These are phyloP conservation scores for Platycercus adscitus DNA, from an alignment of 2,113 vertebrate species.

Conservation along the genomic window DNA sequence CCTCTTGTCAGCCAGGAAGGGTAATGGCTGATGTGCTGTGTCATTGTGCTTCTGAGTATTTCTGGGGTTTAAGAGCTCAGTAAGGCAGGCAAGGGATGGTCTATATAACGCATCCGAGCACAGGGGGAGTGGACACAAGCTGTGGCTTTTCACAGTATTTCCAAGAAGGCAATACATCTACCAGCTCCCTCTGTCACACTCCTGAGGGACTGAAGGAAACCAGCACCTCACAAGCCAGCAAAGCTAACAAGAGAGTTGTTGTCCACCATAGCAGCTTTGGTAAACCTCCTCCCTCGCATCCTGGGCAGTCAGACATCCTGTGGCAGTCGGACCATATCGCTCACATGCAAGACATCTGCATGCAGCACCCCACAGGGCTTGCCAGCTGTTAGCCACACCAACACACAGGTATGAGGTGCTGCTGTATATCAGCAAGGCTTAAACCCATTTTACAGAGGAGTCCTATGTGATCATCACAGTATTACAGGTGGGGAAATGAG, in stretches of 20 bases:
- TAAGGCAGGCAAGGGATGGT: background rate
- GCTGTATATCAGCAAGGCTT: background rate
- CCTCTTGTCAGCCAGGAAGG: background rate
- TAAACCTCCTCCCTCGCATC: background rate
- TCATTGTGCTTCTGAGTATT: background rate
- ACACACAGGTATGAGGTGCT: background rate
- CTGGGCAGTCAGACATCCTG: background rate
- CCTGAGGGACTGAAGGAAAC: background rate
- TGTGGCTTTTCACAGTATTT: background rate
- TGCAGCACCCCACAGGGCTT: accelerated
- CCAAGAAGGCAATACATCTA: background rate
- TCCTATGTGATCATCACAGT: background rate
- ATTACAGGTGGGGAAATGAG: background rate
- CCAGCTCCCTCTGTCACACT: background rate
- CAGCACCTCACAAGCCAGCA: background rate
- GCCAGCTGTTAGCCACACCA: background rate
- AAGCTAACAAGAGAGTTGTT: background rate
- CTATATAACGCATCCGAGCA: background rate
- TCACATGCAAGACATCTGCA: background rate
- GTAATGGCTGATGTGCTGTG: background rate
- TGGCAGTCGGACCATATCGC: background rate
- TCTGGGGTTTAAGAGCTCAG: background rate
- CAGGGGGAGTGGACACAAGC: accelerated
- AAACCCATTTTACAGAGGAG: background rate
- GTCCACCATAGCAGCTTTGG: too few relatives aligned